Evolutionary conservation across 2,888 invertebrate species (phyloP).

Genomic region (Julus scandinavius): DNA sequence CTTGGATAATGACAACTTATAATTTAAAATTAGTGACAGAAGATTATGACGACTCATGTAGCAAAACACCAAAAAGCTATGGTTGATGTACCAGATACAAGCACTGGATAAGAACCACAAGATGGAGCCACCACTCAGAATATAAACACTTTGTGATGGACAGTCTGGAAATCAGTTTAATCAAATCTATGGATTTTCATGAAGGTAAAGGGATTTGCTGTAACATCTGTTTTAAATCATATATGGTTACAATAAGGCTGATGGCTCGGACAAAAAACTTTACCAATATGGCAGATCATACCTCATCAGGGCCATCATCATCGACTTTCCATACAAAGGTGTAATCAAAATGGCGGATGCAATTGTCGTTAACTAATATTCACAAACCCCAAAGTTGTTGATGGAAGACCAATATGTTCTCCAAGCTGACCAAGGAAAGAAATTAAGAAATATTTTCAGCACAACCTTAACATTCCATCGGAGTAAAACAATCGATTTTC

Average conservation of each 20-base stretch:
- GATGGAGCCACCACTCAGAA: neutral
- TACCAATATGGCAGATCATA: no score
- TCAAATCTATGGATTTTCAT: no score
- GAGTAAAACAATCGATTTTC: neutral
- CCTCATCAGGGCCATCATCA: no score
- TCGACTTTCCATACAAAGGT: neutral
- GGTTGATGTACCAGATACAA: neutral
- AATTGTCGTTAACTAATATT: no score
- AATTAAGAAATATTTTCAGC: neutral
- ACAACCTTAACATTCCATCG: neutral
- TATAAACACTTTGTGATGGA: no score
- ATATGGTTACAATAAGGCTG: no score
- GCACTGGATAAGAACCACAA: neutral
- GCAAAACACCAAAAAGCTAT: neutral
- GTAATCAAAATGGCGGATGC: conserved; percentile 7
- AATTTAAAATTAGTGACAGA: neutral
- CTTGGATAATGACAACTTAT: neutral
- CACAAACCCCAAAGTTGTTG: no score
- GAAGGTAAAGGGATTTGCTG: no score
- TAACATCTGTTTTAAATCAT: no score
- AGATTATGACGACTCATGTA: neutral
- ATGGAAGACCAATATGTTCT: neutral
- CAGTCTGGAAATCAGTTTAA: no score
- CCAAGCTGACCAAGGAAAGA: neutral
- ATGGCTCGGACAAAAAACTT: no score